A percentile compares a stretch with the other conserved stretches of the same genome.
Conservation (phyloP, 2,797 vertebrate genomes). For the Pangasius larnaudii region DNA sequence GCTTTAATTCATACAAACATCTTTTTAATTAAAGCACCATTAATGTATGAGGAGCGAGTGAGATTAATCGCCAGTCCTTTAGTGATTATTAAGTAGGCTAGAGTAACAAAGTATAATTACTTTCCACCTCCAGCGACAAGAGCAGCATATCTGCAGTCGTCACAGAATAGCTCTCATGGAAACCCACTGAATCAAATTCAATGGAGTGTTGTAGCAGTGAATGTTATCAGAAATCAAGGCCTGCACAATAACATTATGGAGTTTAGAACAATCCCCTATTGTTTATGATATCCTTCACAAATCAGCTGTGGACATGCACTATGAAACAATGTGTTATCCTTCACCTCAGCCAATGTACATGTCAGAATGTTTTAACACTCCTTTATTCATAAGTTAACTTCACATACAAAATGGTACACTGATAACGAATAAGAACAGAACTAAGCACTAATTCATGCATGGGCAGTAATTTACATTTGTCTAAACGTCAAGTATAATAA, state of each 20-base stretch:
- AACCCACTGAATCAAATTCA: slow-evolving; percentile 44
- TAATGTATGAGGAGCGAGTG: neutral
- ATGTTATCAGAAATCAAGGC: slow-evolving; percentile 54
- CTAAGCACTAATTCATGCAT: neutral
- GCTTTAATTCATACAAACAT: neutral
- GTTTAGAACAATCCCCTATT: slow-evolving; percentile 45
- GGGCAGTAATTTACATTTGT: neutral
- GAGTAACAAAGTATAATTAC: slow-evolving; percentile 25
- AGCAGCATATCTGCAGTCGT: neutral
- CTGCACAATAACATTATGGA: slow-evolving; percentile 24
- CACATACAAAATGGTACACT: neutral
- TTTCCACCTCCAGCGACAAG: neutral
- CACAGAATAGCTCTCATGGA: slow-evolving; percentile 28
- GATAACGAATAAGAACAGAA: neutral
- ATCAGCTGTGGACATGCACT: slow-evolving; percentile 38
- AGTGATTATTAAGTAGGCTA: slow-evolving; percentile 10
- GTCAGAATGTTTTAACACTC: neutral
- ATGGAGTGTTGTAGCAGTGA: slow-evolving; percentile 37
- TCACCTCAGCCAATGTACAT: slow-evolving; percentile 19
- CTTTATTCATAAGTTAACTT: neutral
- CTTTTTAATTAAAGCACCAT: slow-evolving; percentile 9
- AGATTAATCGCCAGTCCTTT: slow-evolving; percentile 6
- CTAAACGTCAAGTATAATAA: neutral
- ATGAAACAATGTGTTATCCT: slow-evolving; percentile 38
- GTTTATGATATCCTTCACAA: slow-evolving; percentile 55